These are phyloP conservation scores for Grallaria varia DNA, from an alignment of 2,113 vertebrate genomes.

Conservation along the genomic window DNA sequence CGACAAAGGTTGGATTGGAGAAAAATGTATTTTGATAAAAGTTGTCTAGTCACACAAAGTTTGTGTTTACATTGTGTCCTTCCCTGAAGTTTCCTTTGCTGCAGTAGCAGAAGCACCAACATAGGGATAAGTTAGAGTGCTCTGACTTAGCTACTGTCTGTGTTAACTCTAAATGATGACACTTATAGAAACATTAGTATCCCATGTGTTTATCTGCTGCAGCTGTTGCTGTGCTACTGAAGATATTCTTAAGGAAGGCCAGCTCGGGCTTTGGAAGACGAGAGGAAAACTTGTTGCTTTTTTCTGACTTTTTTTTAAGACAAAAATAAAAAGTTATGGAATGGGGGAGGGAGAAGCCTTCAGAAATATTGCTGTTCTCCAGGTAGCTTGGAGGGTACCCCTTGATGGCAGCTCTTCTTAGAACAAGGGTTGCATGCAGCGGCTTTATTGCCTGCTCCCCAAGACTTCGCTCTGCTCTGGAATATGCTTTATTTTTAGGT, in stretches of 20 bases:
- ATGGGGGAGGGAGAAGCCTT: not conserved
- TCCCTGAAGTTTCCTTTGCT: not conserved
- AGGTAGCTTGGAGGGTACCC: not conserved
- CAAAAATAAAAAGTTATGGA: not conserved
- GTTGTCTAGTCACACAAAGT: not conserved
- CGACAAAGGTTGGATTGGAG: not conserved
- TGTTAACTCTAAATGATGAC: not conserved
- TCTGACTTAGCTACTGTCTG: not conserved
- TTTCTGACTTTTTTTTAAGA: not conserved
- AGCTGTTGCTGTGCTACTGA: not conserved
- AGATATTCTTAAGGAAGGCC: not conserved
- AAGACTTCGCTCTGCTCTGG: not conserved
- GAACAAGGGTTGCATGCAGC: not conserved
- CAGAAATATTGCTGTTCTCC: not conserved
- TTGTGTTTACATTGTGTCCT: not conserved
- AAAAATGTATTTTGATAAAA: not conserved
- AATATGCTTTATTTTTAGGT: not conserved
- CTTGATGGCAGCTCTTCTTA: not conserved
- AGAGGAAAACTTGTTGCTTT: not conserved
- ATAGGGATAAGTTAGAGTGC: not conserved
- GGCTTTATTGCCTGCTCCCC: not conserved
- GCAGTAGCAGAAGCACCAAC: not conserved
- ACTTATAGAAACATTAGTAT: not conserved
- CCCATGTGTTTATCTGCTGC: not conserved
- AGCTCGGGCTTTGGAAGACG: not conserved